Evolutionary conservation across 1,140 invertebrate genomes (phyloP), one percentile per base, ranked within the genome.

Genomic region (Drosophila albomicans): DNA sequence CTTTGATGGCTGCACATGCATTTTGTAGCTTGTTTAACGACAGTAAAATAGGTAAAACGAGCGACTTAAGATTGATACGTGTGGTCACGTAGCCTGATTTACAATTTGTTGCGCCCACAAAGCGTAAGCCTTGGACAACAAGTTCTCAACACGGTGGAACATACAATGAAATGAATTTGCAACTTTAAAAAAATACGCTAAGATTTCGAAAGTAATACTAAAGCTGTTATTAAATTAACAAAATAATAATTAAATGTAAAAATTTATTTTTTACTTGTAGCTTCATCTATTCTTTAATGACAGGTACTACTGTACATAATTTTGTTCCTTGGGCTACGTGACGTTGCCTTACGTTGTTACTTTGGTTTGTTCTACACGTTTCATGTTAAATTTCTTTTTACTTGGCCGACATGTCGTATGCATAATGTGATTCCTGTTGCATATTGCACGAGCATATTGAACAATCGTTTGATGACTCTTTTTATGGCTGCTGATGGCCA

Each of bases 1-100:
- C 70, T 84, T 78, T 64, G 46, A 78, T 62, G 51, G 61, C 69
- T 81, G 74, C 81, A 85, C 65, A 78, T 85, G 81, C 81, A 85
- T 86, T 86, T 82, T 82, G 71, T 73, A 87, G 71, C 67, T 74
- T 68, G 78, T 66, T 65, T 78, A 85, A 85, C 74, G 81, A 81
- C 41, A 51, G 56, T 49, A 68, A 85, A 86, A 79, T 54, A 69
- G 70, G 48, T 75, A 56, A 71, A 79, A 78, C 82, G 76, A 81
- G 65, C 28, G 32, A 48, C 48, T 48, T 51, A 56, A 73, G 54
- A 52, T 72, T 65, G 30, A 72, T 59, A 65, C 68, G 63, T 56
- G 41, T 38, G 43, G 67, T 86, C 82, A 85, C 82, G 82, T 86
- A 49, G 32, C 43, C 43, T 51, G 70, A 68, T 86, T 86, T 81